Base-by-base conservation (phyloP, 2,797 vertebrate species). In the Carduelis carduelis region DNA sequence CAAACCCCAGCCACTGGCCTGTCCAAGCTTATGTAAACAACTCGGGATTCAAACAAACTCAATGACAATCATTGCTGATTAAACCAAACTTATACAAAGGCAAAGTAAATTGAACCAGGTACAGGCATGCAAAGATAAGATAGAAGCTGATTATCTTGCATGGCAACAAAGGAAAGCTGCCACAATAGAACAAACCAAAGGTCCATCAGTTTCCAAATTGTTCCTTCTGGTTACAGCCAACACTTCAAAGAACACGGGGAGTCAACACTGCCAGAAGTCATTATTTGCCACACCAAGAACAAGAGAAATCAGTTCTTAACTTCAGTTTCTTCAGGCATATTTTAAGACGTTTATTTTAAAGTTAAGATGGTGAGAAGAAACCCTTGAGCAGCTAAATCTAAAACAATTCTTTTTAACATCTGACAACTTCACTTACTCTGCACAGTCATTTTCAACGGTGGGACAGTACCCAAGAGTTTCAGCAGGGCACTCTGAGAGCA, bases 41-140 rank as follows among this genome's bases (percentile, higher is more conserved):
- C 66, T 76, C 43, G 35, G 28, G 52, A 91, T 83, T 90, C 11
- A 0, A 96, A 84, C 83, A 93, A 94, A 76, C 66, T 78, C 83
- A 79, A 49, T 77, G 64, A 74, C 80, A 96, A 95, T 90, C 87
- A 77, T 15, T 37, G 66, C 74, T 39, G 87, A 95, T 97, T 93
- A 96, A 94, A 92, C 52, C 47, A 32, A 81, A 89, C 2, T 12
- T 43, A 68, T n/a, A 95, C 61, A 95, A 95, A 93, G 44, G 82
- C 61, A 94, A 93, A 94, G 87, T 50, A 95, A 96, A 96, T 27
- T 91, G 84, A 90, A 93, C 55, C 65, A 78, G 84, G 69, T 89
- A 93, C 82, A 83, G 9, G 3, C 52, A 86, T 3, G 41, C 70
- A 72, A 75, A 96, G 91, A 93, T 95, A 96, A 94, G 89, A 96